Base-by-base conservation (phyloP, 2,888 invertebrate species). In the Apotomis turbidana region DNA sequence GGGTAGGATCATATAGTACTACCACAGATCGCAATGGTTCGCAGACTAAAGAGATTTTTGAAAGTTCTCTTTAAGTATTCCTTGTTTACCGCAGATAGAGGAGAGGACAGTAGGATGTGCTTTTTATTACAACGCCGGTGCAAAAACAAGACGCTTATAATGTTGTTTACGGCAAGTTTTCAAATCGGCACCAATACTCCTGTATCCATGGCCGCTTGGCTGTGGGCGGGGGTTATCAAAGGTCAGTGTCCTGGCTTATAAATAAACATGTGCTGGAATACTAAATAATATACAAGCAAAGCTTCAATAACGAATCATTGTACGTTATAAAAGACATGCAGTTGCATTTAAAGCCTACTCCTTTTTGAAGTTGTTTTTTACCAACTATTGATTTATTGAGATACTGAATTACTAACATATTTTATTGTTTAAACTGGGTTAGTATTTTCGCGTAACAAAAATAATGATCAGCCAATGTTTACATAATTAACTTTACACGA, bases 171-270 rank as follows among this genome's bases (percentile, higher is more conserved):
- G 67, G 41, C 41, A 36, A 61, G 44, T 57, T 41, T 15, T 38
- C 36, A 46, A 70, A 64, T 66, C 15, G 54, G 27, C n/a, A 54
- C 44, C 27, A 46, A 57, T 57, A 57, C 49, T 49, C 49, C 49
- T 49, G 49, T 49, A 49, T 49, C 49, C 49, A 49, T 9, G 49
- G 3, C 49, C 9, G 10, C 46, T 44, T 9, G 46, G 9, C 27
- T 27, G 61, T 49, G 27, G 46, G 61, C 61, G 61, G 10, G 54
- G 60, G 66, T 71, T 66, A 71, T 71, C 38, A 10, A 12, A 38
- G 71, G 66, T 66, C 66, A 46, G 57, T 41, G 58, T 54, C 58
- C 70, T 59, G 38, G n/a, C 13, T 36, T 54, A 15, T 64, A 46
- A 57, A 51, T 51, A 58, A 63, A 55, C 27, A 27, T 27, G 27